These are phyloP conservation scores for Nemotelus nigrinus DNA, from an alignment of 2,888 invertebrate genomes.

Conservation along the genomic window DNA sequence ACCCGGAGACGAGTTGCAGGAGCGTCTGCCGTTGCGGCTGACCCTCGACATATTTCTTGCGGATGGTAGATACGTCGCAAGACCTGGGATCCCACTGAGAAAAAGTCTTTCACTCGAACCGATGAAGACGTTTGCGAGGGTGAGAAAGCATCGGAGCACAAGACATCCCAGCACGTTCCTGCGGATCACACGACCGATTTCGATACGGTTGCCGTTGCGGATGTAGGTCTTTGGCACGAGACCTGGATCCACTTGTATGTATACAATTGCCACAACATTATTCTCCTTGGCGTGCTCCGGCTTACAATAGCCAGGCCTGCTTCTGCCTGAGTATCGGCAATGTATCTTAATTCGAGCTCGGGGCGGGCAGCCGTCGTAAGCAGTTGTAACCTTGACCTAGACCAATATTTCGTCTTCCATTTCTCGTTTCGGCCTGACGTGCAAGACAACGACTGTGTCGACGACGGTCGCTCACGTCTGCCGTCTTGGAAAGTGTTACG, in stretches of 20 bases:
- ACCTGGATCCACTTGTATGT: neutral
- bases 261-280: neutral
- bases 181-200: neutral
- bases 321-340: neutral
- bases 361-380: neutral
- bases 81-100: slow-evolving; percentile 14
- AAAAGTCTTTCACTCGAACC: slow-evolving; percentile 29
- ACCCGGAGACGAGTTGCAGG: neutral
- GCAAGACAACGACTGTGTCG: slow-evolving; percentile 2
- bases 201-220: neutral
- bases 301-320: neutral
- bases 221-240: neutral
- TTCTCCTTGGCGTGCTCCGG: neutral
- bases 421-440: neutral
- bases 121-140: slow-evolving; percentile 2
- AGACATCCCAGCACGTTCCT: slow-evolving; percentile 20
- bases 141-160: slow-evolving; percentile 14
- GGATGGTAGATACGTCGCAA: slow-evolving; percentile 19
- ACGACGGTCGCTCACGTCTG: neutral
- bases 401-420: slow-evolving; percentile 1
- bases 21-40: neutral
- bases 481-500: neutral
- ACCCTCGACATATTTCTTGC: slow-evolving; percentile 22
- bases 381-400: slow-evolving; percentile 37
- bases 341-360: slow-evolving; percentile 10